A percentile compares a stretch with the other conserved stretches of the same genome.
phyloP scores from a whole-genome alignment of 2,113 vertebrate genomes.

The Datnioides undecimradiatus region DNA sequence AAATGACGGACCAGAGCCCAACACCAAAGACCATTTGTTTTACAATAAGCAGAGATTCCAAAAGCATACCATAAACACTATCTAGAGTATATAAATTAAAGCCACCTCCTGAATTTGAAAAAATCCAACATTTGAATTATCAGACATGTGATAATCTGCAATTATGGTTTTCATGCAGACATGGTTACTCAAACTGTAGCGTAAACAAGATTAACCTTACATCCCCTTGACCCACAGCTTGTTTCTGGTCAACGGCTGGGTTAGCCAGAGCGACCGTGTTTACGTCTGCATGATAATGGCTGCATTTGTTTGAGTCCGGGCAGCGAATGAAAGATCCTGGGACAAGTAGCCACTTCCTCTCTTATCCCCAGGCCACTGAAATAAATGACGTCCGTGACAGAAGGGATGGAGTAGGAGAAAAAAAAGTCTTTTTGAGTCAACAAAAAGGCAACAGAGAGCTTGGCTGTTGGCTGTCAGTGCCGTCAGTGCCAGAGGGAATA shows the following conservation, averaged over 20 bases:
- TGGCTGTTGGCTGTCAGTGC: constrained; percentile 17
- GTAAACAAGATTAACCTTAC: constrained; percentile 22
- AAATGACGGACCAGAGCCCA: neutral
- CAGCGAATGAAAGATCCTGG: constrained; percentile 3
- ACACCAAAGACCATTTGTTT: neutral
- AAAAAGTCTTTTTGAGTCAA: constrained; percentile 48
- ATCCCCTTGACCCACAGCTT: constrained; percentile 18
- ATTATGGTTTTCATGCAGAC: neutral
- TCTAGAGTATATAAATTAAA: neutral
- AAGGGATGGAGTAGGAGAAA: constrained; percentile 12
- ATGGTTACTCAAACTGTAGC: neutral
- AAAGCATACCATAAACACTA: neutral
- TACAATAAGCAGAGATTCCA: too few relatives aligned
- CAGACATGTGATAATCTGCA: neutral
- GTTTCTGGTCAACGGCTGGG: constrained; percentile 8
- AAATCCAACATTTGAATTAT: neutral
- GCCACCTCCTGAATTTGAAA: neutral
- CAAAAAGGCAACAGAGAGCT: constrained; percentile 41
- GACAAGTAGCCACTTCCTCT: constrained; percentile 21
- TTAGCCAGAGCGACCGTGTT: neutral
- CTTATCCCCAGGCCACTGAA: constrained; percentile 20
- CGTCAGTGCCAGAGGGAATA: constrained; percentile 5
- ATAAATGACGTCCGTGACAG: constrained; percentile 37
- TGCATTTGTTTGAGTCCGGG: constrained; percentile 9
- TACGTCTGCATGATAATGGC: constrained; percentile 35